These are phyloP conservation scores for Heliothis subflexa DNA, from an alignment of 1,140 invertebrate species.

Conservation along the genomic window DNA sequence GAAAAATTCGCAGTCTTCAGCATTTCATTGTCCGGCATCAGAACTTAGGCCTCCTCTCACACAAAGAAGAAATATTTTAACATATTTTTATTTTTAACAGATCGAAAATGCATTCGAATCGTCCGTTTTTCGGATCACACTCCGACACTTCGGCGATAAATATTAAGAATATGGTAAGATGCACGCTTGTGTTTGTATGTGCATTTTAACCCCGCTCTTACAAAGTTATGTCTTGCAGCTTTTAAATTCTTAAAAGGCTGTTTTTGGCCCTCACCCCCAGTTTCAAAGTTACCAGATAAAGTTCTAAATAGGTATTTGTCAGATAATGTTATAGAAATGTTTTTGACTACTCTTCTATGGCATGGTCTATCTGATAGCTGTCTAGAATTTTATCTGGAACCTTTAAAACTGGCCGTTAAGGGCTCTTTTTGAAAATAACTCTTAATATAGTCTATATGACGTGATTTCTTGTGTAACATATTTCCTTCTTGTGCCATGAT, in stretches of 20 bases:
- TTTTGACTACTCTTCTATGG: no score
- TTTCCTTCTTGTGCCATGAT: not conserved
- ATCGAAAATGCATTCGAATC: conserved; percentile 57
- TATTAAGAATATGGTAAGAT: conserved; percentile 70
- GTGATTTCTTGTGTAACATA: not conserved
- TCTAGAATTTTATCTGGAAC: no score
- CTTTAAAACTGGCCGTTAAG: no score
- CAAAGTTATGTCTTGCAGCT: conserved; percentile 5
- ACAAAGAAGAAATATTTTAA: not conserved
- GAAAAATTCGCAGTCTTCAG: no score
- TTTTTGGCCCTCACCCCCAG: no score
- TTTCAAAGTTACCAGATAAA: no score
- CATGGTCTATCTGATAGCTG: no score
- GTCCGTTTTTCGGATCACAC: conserved; percentile 67
- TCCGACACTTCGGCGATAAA: conserved; percentile 72
- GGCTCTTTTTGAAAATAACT: not conserved
- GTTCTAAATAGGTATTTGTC: no score
- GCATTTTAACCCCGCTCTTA: conserved; percentile 25
- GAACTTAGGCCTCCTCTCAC: not conserved
- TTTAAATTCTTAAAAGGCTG: not conserved
- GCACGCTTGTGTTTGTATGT: conserved; percentile 14
- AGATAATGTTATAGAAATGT: no score
- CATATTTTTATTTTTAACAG: conserved; percentile 43
- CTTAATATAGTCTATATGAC: no score
- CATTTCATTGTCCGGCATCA: no score